Percentiles rank a stretch among this genome's conserved stretches.
These are phyloP conservation scores for Acanthaster planci DNA, from an alignment of 35 echinoderm and acorn worm genomes.

Conservation along the genomic window DNA sequence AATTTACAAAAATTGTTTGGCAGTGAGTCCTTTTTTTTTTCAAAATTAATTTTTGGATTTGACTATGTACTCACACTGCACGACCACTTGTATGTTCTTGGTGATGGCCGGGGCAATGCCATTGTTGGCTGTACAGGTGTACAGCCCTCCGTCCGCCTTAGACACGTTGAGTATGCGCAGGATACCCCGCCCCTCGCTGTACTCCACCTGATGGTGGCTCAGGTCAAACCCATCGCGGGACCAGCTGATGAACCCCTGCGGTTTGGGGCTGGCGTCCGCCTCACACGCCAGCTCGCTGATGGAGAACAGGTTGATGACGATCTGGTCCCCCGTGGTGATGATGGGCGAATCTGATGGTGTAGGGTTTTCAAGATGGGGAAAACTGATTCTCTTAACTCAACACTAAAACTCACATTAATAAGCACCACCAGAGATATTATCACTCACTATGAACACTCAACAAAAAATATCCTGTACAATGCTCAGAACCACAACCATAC, in stretches of 20 bases:
- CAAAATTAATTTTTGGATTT: too few species aligned
- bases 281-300: constrained; percentile 57
- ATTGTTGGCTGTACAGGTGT: constrained; percentile 83
- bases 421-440: too few species aligned
- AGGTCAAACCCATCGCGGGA: constrained; percentile 77
- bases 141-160: constrained; percentile 68
- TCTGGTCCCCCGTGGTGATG: constrained; percentile 41
- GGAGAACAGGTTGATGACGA: constrained; percentile 65
- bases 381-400: neutral
- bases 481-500: too few species aligned
- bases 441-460: too few species aligned
- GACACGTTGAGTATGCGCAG: constrained; percentile 60
- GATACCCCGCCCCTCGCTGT: constrained; percentile 45
- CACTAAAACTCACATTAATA: neutral
- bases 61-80: constrained; percentile 83
- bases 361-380: neutral
- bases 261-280: constrained; percentile 84
- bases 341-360: constrained; percentile 24
- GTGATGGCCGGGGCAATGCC: constrained; percentile 73
- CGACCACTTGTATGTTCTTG: constrained; percentile 83
- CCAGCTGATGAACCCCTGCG: constrained; percentile 76
- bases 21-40: too few species aligned
- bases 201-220: constrained; percentile 42
- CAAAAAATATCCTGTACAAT: too few species aligned
- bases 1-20: neutral